Conservation (phyloP, 1,140 invertebrate genomes). For the Drosophila pachea region DNA sequence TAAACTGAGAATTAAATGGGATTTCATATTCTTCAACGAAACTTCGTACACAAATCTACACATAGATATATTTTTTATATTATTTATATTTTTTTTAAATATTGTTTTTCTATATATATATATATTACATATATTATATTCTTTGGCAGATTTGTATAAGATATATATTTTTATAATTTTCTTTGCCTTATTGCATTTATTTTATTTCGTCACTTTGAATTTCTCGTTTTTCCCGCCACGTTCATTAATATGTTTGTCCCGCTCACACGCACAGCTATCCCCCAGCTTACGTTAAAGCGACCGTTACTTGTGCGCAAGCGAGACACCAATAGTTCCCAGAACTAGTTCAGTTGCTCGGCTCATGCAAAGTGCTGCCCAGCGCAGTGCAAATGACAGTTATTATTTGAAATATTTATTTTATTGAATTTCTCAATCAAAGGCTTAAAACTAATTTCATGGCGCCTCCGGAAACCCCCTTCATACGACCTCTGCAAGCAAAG, state of each 20-base stretch:
- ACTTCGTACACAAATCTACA: background rate
- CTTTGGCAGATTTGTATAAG: no score
- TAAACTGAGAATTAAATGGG: background rate
- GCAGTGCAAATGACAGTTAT: background rate
- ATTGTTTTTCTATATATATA: no score
- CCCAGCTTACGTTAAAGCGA: background rate
- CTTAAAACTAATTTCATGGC: background rate
- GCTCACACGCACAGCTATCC: background rate
- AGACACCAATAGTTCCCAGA: background rate
- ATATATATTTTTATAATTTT: background rate
- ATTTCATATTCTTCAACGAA: background rate
- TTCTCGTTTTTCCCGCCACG: background rate
- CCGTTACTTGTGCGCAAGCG: slow-evolving; percentile 7
- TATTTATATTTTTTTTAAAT: background rate
- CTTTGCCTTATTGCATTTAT: background rate
- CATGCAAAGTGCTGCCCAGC: slow-evolving; percentile 38
- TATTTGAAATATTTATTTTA: slow-evolving; percentile 30
- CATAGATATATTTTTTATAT: background rate
- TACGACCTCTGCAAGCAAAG: slow-evolving; percentile 54
- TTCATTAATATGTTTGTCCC: background rate
- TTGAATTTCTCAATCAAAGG: slow-evolving; percentile 9
- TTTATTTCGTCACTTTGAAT: slow-evolving; percentile 27
- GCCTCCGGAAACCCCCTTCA: slow-evolving; percentile 1
- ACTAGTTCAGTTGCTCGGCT: background rate
- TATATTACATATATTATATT: background rate